Evolutionary conservation across 2,888 invertebrate species (phyloP), one percentile per base, ranked within the genome.

Genomic region (Mycogona germanica): DNA sequence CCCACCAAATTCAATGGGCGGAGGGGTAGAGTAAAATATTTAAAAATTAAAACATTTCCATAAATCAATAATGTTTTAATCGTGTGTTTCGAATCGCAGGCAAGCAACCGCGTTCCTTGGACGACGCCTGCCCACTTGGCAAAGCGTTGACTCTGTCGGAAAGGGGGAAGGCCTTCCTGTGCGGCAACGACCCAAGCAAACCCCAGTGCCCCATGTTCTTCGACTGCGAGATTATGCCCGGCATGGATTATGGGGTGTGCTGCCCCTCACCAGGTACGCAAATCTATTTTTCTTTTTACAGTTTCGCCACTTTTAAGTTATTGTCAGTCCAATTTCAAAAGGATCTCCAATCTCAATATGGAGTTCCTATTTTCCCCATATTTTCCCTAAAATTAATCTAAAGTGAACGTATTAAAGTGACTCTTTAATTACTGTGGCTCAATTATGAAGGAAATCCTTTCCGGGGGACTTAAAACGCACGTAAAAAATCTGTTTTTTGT

Each of bases 151-250:
- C 82, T 45, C 81, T 85, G 45, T 75, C 73, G 6, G 86, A 84
- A 61, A 82, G 82, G 2, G 78, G 78, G 30, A 73, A 85, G 45
- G 87, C 88, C 0, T 88, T 87, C 69, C 72, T 88, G 28, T 88
- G 88, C 66, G 88, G 88, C 14, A 78, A 77, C 23, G 82, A 82
- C 38, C 78, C 83, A 4, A 85, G 86, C 30, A 86, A 87, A 70
- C 88, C 88, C 0, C 78, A 78, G 60, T 89, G 88, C 64, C 88
- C 88, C 1, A 84, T 85, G 0, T 73, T 85, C 57, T 87, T 87
- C 68, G 78, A 79, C 64, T 88, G 88, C 66, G 73, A 83, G 55
- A 84, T 87, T 7, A 83, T 87, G 64, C 75, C 75, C 69, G 80
- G 80, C 9, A 55, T 52, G 50, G 57, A 57, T 29, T 56, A 57